Evolutionary conservation across 2,888 invertebrate species (phyloP).

Genomic region (Microctonus hyperodae): DNA sequence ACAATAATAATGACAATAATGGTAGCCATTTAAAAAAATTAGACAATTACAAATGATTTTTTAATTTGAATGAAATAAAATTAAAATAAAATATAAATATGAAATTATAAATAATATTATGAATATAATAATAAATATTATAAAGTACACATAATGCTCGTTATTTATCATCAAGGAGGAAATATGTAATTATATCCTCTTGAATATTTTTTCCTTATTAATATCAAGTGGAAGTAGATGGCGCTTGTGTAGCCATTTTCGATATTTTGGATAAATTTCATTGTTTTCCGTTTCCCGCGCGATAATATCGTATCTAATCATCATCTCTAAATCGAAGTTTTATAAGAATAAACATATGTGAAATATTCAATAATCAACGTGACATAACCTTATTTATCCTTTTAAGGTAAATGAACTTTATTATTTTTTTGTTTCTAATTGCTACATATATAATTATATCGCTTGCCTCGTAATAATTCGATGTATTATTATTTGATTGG

Average conservation of each 20-base stretch:
- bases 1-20: slow-evolving; percentile 5
- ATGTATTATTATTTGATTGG: slow-evolving; percentile 43
- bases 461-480: background rate
- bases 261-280: slow-evolving; percentile 6
- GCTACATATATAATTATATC: background rate
- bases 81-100: background rate
- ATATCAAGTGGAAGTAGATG: slow-evolving; percentile 17
- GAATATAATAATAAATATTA: background rate
- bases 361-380: background rate
- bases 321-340: background rate
- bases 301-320: background rate
- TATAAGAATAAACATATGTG: background rate
- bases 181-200: background rate
- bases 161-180: background rate
- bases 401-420: background rate
- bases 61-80: background rate
- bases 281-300: slow-evolving; percentile 26
- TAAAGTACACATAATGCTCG: no score
- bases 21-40: slow-evolving; percentile 1
- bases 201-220: background rate
- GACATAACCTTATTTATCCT: background rate
- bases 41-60: background rate
- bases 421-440: background rate
- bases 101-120: background rate
- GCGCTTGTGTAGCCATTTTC: slow-evolving; percentile 15